Evolutionary conservation across 2,888 invertebrate species (phyloP).

Genomic region (Pyrgus malvae): DNA sequence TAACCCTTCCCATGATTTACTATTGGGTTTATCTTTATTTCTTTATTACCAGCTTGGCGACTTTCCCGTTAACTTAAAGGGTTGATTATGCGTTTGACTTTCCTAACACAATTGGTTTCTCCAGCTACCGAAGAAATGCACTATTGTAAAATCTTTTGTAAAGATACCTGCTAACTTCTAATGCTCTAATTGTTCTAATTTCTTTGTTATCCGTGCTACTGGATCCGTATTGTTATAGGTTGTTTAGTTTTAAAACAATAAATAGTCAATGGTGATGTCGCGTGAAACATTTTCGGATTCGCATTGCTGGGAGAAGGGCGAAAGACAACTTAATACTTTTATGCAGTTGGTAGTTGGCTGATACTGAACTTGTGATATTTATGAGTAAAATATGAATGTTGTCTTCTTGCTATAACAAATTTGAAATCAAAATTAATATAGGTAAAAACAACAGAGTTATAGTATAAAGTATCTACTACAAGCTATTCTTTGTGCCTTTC

Average conservation of each 20-base stretch:
- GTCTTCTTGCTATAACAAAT: no score
- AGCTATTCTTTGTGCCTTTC: no score
- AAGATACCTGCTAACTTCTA: slow-evolving; percentile 15
- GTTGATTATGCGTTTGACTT: slow-evolving; percentile 57
- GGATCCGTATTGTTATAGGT: slow-evolving; percentile 20
- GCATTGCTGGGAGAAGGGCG: slow-evolving; percentile 1
- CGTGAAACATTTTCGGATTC: slow-evolving; percentile 16
- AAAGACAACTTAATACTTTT: not conserved
- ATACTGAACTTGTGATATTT: no score
- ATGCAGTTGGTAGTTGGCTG: no score
- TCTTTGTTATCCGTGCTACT: slow-evolving; percentile 30
- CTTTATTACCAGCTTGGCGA: slow-evolving; percentile 35
- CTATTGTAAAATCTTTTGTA: slow-evolving; percentile 18
- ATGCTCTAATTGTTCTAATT: slow-evolving; percentile 21
- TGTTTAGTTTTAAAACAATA: slow-evolving; percentile 24
- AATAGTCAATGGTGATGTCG: not conserved
- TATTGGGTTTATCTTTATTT: slow-evolving; percentile 35
- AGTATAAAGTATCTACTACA: no score
- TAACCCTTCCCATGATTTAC: slow-evolving; percentile 54
- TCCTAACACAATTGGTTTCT: slow-evolving; percentile 43
- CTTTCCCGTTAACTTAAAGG: slow-evolving; percentile 39
- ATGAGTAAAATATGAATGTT: no score
- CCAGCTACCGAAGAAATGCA: slow-evolving; percentile 40
- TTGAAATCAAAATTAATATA: no score
- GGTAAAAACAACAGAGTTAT: no score